Evolutionary conservation across 2,888 invertebrate genomes (phyloP), one percentile per base, ranked within the genome.

Genomic region (Drosophila eohydei): DNA sequence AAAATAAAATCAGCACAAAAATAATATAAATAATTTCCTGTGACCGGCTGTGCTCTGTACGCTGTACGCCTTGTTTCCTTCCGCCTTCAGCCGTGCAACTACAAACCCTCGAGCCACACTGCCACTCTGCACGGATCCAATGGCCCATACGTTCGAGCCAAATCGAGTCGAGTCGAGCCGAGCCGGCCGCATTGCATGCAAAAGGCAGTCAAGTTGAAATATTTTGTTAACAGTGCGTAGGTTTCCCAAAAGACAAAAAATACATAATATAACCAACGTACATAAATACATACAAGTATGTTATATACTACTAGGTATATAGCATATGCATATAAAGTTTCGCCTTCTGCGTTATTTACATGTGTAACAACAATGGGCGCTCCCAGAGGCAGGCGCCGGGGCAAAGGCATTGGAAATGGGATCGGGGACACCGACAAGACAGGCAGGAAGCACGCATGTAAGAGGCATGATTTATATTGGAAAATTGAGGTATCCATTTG

Each of bases 21-120:
- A 88, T 88, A 86, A 88, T 82, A 89, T 88, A 89, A 86, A 82
- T 86, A 86, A 86, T 86, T 85, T 86, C 88, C 89, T 88, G 89
- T 74, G 67, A 61, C 64, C 71, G 63, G 60, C 76, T 69, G 71
- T 50, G 38, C 44, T 58, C 44, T 50, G 34, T 56, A 50, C 71
- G 69, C 80, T 62, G 77, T 70, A 50, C 51, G 78, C 73, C 80
- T 57, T 63, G 60, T 65, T 76, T 89, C 81, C 89, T 84, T 84
- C 88, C 89, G 87, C 56, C 56, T 55, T 74, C 77, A 36, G 62
- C 48, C 72, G 56, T 76, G 71, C 67, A 75, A 61, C 82, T 67
- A 67, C 74, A 61, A 57, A 60, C 55, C 58, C 56, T 71, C 72
- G 43, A 59, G 46, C 43, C 38, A 26, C 34, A 32, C 26, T 11